Conservation (phyloP, 2,113 vertebrate genomes). For the Leucoraja erinaceus region DNA sequence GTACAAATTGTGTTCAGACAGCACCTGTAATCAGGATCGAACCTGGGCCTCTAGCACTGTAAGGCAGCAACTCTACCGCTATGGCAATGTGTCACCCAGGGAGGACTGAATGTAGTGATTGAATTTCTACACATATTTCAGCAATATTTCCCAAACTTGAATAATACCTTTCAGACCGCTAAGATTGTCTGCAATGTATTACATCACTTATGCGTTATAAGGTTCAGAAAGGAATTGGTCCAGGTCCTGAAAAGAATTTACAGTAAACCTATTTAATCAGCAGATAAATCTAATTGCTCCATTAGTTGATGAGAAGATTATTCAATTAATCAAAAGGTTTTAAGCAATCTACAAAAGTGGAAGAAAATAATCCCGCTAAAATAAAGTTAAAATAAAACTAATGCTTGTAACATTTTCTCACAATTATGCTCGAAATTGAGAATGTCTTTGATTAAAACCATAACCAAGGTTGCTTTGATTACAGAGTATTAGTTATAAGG, state of each 20-base stretch:
- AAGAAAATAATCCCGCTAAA: too few species aligned
- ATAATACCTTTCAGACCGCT: neutral
- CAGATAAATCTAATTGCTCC: neutral
- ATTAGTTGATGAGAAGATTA: conserved; percentile 24
- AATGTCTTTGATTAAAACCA: too few species aligned
- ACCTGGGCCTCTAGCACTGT: too few species aligned
- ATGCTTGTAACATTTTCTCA: too few species aligned
- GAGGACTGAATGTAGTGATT: neutral
- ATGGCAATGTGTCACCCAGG: too few species aligned
- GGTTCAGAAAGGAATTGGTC: neutral
- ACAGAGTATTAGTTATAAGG: too few species aligned
- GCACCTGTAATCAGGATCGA: too few species aligned
- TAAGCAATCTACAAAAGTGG: neutral
- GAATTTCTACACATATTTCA: neutral
- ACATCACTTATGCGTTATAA: neutral
- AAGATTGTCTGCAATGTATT: neutral
- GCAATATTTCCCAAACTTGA: neutral
- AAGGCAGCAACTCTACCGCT: too few species aligned
- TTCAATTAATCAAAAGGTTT: neutral
- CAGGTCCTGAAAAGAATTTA: neutral
- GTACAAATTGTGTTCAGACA: too few species aligned
- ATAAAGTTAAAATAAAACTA: too few species aligned
- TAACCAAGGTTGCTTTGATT: too few species aligned
- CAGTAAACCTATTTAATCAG: neutral
- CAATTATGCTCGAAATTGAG: too few species aligned